Evolutionary conservation across 2,888 invertebrate genomes (phyloP), one percentile per base, ranked within the genome.

Genomic region (Microplitis deprimator): DNA sequence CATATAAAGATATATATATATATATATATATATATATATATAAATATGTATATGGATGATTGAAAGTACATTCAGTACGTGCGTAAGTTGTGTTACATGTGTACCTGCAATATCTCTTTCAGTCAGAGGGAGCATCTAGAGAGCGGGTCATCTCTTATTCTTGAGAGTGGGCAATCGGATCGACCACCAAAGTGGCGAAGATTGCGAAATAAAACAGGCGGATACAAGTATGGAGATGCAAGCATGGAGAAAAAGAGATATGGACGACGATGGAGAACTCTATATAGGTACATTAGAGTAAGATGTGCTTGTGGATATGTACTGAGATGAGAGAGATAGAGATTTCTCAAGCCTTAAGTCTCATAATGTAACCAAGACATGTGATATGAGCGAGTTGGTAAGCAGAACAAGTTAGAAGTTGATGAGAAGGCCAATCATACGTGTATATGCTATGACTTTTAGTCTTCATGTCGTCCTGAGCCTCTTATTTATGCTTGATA

Each of bases 131-230:
- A 50, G 13, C 4, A 50, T 75, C 67, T 70, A 73, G 73, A 76
- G 72, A 50, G 67, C 75, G 77, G 77, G 76, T 78, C 77, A 61
- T 69, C 68, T 59, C 72, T 77, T 50, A 50, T 8, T 50, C 50
- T 50, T 50, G 13, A 50, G 50, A 50, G 50, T 50, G 78, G 68
- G 80, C 81, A 79, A 77, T 81, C 81, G 80, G 79, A 76, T 81
- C 81, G 85, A 81, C 86, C 86, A 85, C 85, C 85, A 85, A 82
- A 84, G 85, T 85, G 81, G 85, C 84, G 74, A 80, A 78, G 79
- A 80, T 81, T 79, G 78, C 77, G 61, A 73, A 64, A 69, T 75
- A 40, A 73, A 64, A 69, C 77, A 39, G 73, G 50, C 65, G 68
- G 75, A 39, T 65, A 75, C 17, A 70, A 75, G 50, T 65, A 75